Evolutionary conservation across 2,888 invertebrate species (phyloP).

Genomic region (Germaria angustata): DNA sequence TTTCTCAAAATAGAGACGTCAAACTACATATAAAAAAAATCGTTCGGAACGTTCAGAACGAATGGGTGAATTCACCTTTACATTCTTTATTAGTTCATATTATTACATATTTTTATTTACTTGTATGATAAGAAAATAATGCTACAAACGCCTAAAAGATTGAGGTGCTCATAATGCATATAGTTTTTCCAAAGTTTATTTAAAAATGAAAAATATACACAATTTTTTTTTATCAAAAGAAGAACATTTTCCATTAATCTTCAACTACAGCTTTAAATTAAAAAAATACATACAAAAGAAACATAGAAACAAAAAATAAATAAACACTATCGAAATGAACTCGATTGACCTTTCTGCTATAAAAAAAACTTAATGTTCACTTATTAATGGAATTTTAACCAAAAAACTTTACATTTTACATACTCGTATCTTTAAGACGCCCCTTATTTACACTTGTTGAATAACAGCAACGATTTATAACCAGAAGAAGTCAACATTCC

Average conservation of each 20-base stretch:
- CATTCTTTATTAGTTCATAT: not conserved
- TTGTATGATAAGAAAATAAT: constrained; percentile 11
- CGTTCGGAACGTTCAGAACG: too few species aligned
- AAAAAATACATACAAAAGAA: not conserved
- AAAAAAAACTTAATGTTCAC: constrained; percentile 10
- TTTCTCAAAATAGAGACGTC: too few species aligned
- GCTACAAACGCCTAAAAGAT: not conserved
- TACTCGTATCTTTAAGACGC: constrained; percentile 49
- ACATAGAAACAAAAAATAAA: not conserved
- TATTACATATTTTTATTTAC: constrained; percentile 5
- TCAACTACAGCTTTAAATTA: constrained; percentile 28
- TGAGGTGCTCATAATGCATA: constrained; percentile 8
- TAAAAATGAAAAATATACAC: not conserved
- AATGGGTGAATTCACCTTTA: too few species aligned
- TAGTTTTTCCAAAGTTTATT: constrained; percentile 1
- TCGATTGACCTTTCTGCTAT: constrained; percentile 13
- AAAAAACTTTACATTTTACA: not conserved
- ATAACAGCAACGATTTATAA: constrained; percentile 15
- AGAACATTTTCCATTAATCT: constrained; percentile 42
- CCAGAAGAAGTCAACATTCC: not conserved
- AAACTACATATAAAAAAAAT: too few species aligned
- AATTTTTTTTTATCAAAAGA: constrained; percentile 11
- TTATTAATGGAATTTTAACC: not conserved
- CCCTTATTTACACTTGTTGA: constrained; percentile 52
- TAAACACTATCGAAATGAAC: constrained; percentile 47